Evolutionary conservation across 2,113 vertebrate species (phyloP).

Genomic region (Phalacrocorax carbo): DNA sequence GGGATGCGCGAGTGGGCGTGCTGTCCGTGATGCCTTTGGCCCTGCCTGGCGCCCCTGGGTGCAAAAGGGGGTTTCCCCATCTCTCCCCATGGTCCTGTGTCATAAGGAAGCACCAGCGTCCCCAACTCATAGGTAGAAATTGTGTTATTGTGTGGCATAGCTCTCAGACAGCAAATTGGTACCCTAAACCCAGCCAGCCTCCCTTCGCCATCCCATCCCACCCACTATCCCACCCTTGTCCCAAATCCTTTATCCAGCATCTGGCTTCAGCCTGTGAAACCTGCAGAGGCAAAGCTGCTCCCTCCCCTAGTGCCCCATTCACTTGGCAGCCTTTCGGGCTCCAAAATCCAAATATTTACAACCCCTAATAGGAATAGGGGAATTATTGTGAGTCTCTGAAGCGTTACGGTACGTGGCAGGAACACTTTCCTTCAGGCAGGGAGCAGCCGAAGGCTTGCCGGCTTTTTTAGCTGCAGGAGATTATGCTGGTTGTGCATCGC

Average conservation of each 20-base stretch:
- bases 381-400: not conserved
- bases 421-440: not conserved
- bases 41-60: not conserved
- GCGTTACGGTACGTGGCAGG: not conserved
- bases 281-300: not conserved
- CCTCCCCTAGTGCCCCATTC: not conserved
- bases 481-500: not conserved
- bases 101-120: not conserved
- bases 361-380: not conserved
- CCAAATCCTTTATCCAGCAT: not conserved
- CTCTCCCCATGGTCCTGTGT: not conserved
- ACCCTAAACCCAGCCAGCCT: not conserved
- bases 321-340: not conserved
- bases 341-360: not conserved
- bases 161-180: not conserved
- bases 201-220: not conserved
- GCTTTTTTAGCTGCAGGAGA: not conserved
- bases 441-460: not conserved
- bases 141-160: not conserved
- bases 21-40: not conserved
- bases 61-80: rapidly evolving
- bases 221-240: not conserved
- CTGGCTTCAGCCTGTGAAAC: not conserved
- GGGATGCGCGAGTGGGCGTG: not conserved
- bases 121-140: not conserved